Evolutionary conservation across 2,888 invertebrate species (phyloP).

Genomic region (Salticus scenicus): DNA sequence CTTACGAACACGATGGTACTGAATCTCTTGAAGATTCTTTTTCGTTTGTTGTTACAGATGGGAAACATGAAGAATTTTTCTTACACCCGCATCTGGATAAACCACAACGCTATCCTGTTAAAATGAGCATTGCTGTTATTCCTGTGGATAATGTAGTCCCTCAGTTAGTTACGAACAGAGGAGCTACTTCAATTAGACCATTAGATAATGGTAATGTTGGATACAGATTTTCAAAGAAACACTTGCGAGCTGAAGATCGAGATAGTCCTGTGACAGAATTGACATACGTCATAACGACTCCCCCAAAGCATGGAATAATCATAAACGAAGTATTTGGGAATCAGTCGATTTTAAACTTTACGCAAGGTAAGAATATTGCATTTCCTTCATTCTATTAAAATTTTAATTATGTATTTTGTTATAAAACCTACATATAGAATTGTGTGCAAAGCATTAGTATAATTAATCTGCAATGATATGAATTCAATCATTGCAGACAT

Average conservation of each 20-base stretch:
- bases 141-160: slow-evolving; percentile 76
- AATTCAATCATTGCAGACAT: too few species aligned
- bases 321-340: slow-evolving; percentile 73
- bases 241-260: slow-evolving; percentile 74
- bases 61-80: slow-evolving; percentile 75
- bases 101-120: slow-evolving; percentile 74
- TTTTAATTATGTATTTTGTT: too few species aligned
- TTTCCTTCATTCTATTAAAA: neutral
- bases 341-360: slow-evolving; percentile 74
- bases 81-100: slow-evolving; percentile 74
- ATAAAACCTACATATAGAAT: too few species aligned
- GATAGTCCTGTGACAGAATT: slow-evolving; percentile 74
- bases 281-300: slow-evolving; percentile 73
- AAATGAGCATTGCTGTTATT: slow-evolving; percentile 74
- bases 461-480: too few species aligned
- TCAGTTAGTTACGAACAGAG: slow-evolving; percentile 74
- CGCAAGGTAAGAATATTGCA: slow-evolving; percentile 74
- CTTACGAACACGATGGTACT: slow-evolving; percentile 76
- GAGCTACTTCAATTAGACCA: slow-evolving; percentile 73
- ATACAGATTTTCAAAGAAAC: slow-evolving; percentile 73
- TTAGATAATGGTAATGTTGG: slow-evolving; percentile 73
- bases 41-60: slow-evolving; percentile 75
- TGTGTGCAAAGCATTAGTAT: too few species aligned
- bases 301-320: slow-evolving; percentile 74
- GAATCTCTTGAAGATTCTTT: slow-evolving; percentile 75